Evolutionary conservation across 2,888 invertebrate genomes (phyloP).

Genomic region (Leptopilina syphax): DNA sequence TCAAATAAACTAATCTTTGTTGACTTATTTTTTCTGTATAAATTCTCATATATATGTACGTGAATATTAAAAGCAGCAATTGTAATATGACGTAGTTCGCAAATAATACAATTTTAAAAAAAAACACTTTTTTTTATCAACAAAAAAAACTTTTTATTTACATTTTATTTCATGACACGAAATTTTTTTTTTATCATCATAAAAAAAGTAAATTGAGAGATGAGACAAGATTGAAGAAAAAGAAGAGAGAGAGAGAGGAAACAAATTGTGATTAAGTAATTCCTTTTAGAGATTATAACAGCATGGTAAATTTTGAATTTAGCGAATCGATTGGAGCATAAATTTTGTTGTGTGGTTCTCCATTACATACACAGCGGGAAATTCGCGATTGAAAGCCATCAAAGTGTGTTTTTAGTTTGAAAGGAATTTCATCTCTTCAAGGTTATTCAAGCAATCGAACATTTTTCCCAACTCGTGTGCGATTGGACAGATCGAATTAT

Average conservation of each 20-base stretch:
- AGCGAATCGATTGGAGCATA: conserved; percentile 32
- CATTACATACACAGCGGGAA: conserved; percentile 38
- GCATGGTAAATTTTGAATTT: conserved; percentile 7
- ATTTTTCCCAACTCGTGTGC: conserved; percentile 44
- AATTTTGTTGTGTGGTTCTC: neutral
- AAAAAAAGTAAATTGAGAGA: no score
- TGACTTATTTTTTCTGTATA: neutral
- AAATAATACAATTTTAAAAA: neutral
- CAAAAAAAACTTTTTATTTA: neutral
- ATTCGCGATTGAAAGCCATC: conserved; percentile 37
- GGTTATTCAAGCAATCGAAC: conserved; percentile 37
- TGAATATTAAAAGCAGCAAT: neutral
- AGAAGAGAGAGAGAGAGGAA: no score
- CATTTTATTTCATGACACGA: no score
- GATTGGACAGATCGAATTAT: conserved; percentile 55
- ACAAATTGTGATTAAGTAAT: conserved; percentile 28
- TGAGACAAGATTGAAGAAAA: no score
- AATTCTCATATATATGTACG: neutral
- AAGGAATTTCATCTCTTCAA: conserved; percentile 27
- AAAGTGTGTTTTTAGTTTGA: conserved; percentile 31
- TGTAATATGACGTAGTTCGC: no score
- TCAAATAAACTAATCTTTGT: conserved; percentile 24
- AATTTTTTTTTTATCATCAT: no score
- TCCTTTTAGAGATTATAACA: neutral
- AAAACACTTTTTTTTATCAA: neutral